These are phyloP conservation scores for Physella acuta DNA, from an alignment of 1,140 invertebrate genomes.

Conservation along the genomic window DNA sequence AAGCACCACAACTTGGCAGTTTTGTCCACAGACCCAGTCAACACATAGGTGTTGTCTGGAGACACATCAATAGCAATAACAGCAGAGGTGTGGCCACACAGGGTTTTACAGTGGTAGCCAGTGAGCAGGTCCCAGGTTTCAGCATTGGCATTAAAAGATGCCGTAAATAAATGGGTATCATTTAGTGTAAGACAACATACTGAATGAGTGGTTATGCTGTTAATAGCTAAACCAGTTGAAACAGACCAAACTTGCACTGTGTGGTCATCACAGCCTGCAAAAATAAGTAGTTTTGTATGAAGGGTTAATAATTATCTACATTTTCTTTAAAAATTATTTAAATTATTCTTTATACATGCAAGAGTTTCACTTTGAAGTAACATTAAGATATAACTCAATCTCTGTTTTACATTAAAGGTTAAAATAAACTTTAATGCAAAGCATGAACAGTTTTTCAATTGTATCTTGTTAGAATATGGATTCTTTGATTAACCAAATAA, in stretches of 20 bases:
- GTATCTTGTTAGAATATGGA: too few species aligned
- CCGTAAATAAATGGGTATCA: conserved; percentile 11
- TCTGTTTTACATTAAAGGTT: too few species aligned
- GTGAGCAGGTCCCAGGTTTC: conserved; percentile 16
- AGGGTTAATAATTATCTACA: too few species aligned
- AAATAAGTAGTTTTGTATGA: too few species aligned
- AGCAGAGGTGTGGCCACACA: conserved; percentile 23
- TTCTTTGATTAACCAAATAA: too few species aligned
- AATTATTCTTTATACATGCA: neutral
- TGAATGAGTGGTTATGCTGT: conserved; percentile 5
- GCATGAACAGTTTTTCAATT: too few species aligned
- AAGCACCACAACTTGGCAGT: conserved; percentile 20
- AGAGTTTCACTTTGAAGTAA: too few species aligned
- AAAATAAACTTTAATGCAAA: too few species aligned
- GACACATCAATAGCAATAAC: conserved; percentile 22
- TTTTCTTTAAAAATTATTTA: too few species aligned
- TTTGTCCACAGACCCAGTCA: conserved; percentile 23
- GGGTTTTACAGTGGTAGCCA: conserved; percentile 3
- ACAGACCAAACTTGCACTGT: conserved; percentile 21
- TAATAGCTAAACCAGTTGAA: neutral
- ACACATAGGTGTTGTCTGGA: conserved; percentile 1
- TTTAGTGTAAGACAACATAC: conserved; percentile 16
- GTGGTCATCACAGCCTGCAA: conserved; percentile 21
- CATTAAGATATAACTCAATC: neutral
- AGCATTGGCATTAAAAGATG: conserved; percentile 25